Evolutionary conservation across 1,140 invertebrate species (phyloP), one percentile per base, ranked within the genome.

Genomic region (Arctopsyche grandis): DNA sequence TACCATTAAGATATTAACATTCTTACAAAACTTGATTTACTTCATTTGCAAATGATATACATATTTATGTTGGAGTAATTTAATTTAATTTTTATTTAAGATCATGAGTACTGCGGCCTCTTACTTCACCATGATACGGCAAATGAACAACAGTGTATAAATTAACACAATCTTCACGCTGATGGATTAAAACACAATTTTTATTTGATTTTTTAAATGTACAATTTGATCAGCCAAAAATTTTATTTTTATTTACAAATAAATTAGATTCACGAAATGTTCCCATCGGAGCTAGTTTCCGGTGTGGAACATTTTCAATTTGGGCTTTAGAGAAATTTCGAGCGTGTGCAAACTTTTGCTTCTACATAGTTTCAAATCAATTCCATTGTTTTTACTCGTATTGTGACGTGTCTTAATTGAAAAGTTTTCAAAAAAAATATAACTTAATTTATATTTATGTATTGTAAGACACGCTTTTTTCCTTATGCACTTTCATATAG

Each of bases 121-220:
- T 19, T 80, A 80, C 58, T 80, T 76, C 44, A 77, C 79, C n/a
- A 76, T 80, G 79, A 52, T 80, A 44, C 19, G 79, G 9, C 73
- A 76, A 24, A 19, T 80, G 10, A 80, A 76, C 19, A 74, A 79
- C 22, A 58, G 63, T 0, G 26, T 69, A 10, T 78, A 78, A 71
- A 24, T 26, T 38, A 38, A 38, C 3, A 38, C 29, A 38, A 38
- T 38, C 29, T 38, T 38, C 29, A 38, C 9, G 10, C 21, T 52
- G 26, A 0, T 70, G 69, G 14, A 52, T 52, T 14, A 12, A 52
- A 52, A 52, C n/a, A n/a, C n/a, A n/a, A n/a, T n/a, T n/a, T n/a
- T n/a, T n/a, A n/a, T n/a, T n/a, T n/a, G n/a, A n/a, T n/a, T n/a
- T n/a, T n/a, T n/a, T n/a, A n/a, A n/a, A n/a, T n/a, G n/a, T n/a